Base-by-base conservation (phyloP, 1,140 invertebrate genomes). In the Leptopilina clavipes region DNA sequence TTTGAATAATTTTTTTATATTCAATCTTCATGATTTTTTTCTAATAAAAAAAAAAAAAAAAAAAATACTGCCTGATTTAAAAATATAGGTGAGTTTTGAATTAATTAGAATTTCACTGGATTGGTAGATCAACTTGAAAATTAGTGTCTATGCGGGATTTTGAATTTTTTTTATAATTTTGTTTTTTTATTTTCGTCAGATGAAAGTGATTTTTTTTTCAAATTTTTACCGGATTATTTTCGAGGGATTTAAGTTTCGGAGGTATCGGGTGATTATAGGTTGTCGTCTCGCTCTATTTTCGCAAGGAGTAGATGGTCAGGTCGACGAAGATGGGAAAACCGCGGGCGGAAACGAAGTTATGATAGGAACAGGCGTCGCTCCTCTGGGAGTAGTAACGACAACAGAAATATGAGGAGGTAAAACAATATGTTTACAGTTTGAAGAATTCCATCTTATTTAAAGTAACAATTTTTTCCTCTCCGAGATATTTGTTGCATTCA, bases 371-470 rank as follows among this genome's bases (percentile, higher is more conserved):
- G 81, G 12, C 80, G 78, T 18, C 45, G 71, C 65, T 84, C 86
- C 22, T 80, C 82, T 6, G 37, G 72, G 17, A 84, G 76, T 73
- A 83, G 73, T 77, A 78, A 78, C 40, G 72, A 25, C 48, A 82
- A 85, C 52, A 81, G 72, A 79, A 72, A 78, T 75, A 81, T 75
- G 76, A 85, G 82, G 81, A 86, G 86, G 86, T 87, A 84, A 40
- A 84, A 76, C 18, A 76, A 80, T 56, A 77, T 76, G 52, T 65
- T 65, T 65, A 65, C 59, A 65, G 59, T 65, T 31, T 14, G 11
- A 25, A 45, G 6, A 72, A 10, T 43, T 59, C 25, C 59, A 25
- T 25, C 56, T 65, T 65, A 65, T 22, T 59, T 11, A 65, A 25
- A 31, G 59, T 22, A 31, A 65, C 11, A 31, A n/a, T n/a, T 65